A percentile compares a stretch with the other conserved stretches of the same genome.
Evolutionary conservation across 1,140 invertebrate species (phyloP).

Genomic region (Leptinotarsa lineolata): DNA sequence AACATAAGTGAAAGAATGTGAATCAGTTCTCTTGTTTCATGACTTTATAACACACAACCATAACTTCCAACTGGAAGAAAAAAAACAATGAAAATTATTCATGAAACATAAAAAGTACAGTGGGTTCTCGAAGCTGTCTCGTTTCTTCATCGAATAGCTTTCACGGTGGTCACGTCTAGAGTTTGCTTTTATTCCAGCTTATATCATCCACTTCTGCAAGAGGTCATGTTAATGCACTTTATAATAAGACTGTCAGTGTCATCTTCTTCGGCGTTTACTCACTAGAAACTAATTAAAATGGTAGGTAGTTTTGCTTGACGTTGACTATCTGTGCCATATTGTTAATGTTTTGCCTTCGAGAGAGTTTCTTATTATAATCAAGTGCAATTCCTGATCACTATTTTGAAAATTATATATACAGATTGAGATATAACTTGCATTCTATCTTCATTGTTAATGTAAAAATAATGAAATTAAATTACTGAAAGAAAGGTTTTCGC

Average conservation of each 20-base stretch:
- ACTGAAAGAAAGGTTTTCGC: too few species aligned
- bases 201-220: slow-evolving; percentile 34
- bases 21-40: too few species aligned
- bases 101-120: slow-evolving; percentile 23
- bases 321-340: background rate
- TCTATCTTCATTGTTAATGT: too few species aligned
- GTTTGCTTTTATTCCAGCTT: slow-evolving; percentile 20
- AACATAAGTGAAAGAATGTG: too few species aligned
- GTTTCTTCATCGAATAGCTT: slow-evolving; percentile 36
- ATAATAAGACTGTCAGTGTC: slow-evolving; percentile 26
- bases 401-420: too few species aligned
- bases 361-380: too few species aligned
- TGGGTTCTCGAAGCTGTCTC: slow-evolving; percentile 24
- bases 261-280: slow-evolving; percentile 13
- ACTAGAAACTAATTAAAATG: slow-evolving; percentile 11
- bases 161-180: slow-evolving; percentile 35
- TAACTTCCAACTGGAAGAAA: background rate
- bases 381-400: too few species aligned
- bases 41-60: background rate
- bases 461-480: too few species aligned
- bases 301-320: background rate
- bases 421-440: too few species aligned
- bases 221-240: slow-evolving; percentile 24
- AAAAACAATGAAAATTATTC: slow-evolving; percentile 4
- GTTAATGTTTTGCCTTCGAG: background rate